Base-by-base conservation (phyloP, 2,113 vertebrate species). In the Lepus europaeus region DNA sequence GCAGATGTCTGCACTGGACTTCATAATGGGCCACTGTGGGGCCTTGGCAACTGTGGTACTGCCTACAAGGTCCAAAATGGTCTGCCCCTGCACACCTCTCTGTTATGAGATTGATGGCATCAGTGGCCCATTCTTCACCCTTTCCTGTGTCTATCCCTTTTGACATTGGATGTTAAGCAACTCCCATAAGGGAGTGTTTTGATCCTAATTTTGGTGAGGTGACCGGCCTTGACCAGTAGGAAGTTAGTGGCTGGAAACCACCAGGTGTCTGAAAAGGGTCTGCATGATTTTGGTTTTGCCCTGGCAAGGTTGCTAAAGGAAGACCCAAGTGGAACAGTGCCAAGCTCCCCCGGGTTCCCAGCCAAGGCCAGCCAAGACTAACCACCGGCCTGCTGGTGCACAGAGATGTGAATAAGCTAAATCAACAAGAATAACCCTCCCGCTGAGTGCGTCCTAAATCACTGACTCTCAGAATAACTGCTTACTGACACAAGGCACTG, bases 291-390 rank as follows among this genome's bases (percentile, higher is more conserved):
- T 36, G 27, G 27, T 91, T 76, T 89, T 80, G 53, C 2, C 56
- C 66, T 53, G 39, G 16, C 12, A 25, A 69, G 88, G 23, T 77
- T 51, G 39, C n/a, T 89, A 63, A 83, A 29, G 39, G 33, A 80
- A 69, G 36, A 86, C 68, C 82, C 6, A 9, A 0, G 0, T 2
- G n/a, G 22, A 90, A 56, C 6, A 92, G 39, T 89, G 39, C 19
- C 12, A 90, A 27, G 8, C 1, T 68, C 53, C 4, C 31, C 27
- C 16, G 72, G 22, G 6, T 64, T 33, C 33, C 29, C 59, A 89
- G 79, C 7, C 88, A 96, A 91, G 66, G 33, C 31, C 64, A 83
- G 33, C 39, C 39, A 49, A 81, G 27, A n/a, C 66, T 70, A 89
- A 29, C 53, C 31, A 29, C 39, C 9, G 70, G 66, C 22, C 73